These are phyloP conservation scores for Coboldia fuscipes DNA, from an alignment of 1,140 invertebrate genomes.

Conservation along the genomic window DNA sequence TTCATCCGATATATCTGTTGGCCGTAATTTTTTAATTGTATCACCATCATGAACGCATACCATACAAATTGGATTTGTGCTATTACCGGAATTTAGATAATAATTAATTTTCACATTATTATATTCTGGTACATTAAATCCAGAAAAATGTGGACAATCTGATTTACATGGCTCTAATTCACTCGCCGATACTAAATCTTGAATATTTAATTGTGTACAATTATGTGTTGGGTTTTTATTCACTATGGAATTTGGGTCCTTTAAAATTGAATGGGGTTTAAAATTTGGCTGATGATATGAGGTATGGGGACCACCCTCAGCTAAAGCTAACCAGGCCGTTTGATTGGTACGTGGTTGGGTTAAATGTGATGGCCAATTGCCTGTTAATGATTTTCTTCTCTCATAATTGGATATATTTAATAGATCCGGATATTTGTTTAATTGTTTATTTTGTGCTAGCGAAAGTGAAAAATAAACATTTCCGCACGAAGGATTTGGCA, in stretches of 20 bases:
- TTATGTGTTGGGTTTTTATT: neutral
- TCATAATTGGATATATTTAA: conserved; percentile 41
- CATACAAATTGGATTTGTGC: neutral
- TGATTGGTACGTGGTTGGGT: conserved; percentile 30
- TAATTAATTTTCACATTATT: conserved; percentile 16
- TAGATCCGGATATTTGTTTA: conserved; percentile 52
- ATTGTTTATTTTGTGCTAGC: conserved; percentile 32
- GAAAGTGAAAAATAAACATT: conserved; percentile 57
- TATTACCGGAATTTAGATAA: neutral
- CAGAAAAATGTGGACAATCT: no score
- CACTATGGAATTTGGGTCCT: conserved; percentile 10
- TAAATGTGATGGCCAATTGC: conserved; percentile 30
- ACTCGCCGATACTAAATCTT: neutral
- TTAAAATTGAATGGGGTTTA: conserved; percentile 9
- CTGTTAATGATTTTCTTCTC: conserved; percentile 17
- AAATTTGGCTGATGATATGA: no score
- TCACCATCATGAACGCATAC: neutral
- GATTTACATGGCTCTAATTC: neutral
- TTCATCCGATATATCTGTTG: neutral
- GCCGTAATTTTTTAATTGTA: conserved; percentile 9
- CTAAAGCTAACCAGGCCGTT: conserved; percentile 16
- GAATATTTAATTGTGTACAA: neutral
- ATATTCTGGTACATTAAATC: conserved; percentile 15
- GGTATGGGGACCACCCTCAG: no score
- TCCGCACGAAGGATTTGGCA: conserved; percentile 30